phyloP scores from a whole-genome alignment of 2,797 vertebrate genomes.

The Premnoplex brunnescens region DNA sequence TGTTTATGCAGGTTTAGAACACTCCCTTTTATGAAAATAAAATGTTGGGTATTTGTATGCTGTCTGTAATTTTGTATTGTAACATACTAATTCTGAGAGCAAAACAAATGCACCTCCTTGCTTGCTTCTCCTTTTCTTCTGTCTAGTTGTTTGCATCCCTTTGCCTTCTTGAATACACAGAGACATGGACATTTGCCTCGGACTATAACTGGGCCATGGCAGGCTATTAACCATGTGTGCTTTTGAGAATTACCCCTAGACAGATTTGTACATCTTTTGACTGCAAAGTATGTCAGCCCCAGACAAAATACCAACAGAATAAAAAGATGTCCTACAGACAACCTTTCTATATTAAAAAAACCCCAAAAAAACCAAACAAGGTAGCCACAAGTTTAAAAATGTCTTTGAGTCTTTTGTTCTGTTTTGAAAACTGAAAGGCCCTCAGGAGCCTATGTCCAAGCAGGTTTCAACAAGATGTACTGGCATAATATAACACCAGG shows the following conservation, averaged over 20 bases:
- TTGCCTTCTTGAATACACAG: background rate
- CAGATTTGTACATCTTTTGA: background rate
- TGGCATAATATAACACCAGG: background rate
- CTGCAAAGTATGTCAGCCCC: background rate
- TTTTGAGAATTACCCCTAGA: background rate
- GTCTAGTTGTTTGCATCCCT: background rate
- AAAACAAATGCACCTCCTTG: background rate
- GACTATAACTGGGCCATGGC: background rate
- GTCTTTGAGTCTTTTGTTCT: background rate
- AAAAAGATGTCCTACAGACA: background rate
- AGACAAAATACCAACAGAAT: background rate
- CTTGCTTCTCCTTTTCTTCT: background rate
- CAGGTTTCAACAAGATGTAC: background rate
- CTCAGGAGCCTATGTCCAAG: background rate
- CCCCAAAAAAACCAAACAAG: background rate
- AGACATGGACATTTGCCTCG: background rate
- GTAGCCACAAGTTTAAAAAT: background rate
- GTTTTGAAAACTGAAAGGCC: background rate
- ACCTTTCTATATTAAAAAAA: background rate
- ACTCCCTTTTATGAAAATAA: background rate
- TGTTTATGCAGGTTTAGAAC: background rate
- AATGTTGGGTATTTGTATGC: background rate
- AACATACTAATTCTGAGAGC: constrained; percentile 5
- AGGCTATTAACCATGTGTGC: background rate
- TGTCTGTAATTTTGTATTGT: constrained; percentile 19